These are phyloP conservation scores for Homarus americanus DNA, from an alignment of 1,140 invertebrate genomes.

Conservation along the genomic window DNA sequence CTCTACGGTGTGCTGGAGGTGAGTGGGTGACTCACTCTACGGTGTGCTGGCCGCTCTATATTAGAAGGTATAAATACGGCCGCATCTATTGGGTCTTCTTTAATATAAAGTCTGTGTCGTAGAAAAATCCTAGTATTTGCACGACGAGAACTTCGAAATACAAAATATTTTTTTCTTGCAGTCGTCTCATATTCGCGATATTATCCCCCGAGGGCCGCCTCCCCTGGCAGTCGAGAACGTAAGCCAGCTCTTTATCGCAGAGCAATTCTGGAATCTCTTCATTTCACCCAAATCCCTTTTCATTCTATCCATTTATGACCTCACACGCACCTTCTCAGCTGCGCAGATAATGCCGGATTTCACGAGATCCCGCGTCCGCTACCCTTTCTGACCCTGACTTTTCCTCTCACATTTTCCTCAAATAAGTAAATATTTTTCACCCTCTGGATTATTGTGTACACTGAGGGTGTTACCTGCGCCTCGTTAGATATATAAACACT, in stretches of 20 bases:
- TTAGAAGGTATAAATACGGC: no score
- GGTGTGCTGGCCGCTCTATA: no score
- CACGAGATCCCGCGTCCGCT: neutral
- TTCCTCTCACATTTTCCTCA: no score
- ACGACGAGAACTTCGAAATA: neutral
- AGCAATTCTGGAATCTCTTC: constrained; percentile 4
- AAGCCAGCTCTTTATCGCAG: neutral
- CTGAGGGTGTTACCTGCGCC: no score
- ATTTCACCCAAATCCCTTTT: neutral
- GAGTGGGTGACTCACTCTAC: no score
- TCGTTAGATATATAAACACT: no score
- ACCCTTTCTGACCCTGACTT: neutral
- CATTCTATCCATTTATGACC: neutral
- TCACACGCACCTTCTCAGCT: neutral
- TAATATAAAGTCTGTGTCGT: neutral
- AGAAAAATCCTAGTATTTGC: neutral
- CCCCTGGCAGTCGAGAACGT: neutral
- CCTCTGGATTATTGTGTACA: no score
- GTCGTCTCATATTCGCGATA: neutral
- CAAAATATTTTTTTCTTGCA: neutral
- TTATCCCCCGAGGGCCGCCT: neutral
- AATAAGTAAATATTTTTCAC: neutral
- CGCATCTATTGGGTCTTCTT: neutral
- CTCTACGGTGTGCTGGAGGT: no score
- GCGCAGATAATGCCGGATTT: neutral